Percentiles rank a stretch among this genome's conserved stretches.
These are phyloP conservation scores for Actenoides lindsayi DNA, from an alignment of 2,113 vertebrate genomes.

Conservation along the genomic window DNA sequence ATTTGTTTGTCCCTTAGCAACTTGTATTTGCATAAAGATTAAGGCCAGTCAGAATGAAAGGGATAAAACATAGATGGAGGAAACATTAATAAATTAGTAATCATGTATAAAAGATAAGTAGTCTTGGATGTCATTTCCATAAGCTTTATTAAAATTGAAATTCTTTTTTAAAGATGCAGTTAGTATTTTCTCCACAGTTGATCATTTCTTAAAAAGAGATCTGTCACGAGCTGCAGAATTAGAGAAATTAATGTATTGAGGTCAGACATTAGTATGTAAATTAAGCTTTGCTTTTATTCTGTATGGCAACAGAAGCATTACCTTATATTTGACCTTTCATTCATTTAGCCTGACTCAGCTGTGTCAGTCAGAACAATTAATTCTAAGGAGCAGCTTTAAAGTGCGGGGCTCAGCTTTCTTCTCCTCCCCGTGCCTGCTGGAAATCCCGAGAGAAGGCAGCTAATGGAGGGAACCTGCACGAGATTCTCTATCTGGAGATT, in stretches of 20 bases:
- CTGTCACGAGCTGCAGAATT: conserved; percentile 21
- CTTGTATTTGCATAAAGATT: conserved; percentile 70
- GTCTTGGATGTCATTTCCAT: background rate
- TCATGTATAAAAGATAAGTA: conserved; percentile 47
- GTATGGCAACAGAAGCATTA: conserved; percentile 1
- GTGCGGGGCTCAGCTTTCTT: background rate
- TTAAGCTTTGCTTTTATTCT: conserved; percentile 28
- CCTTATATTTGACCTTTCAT: conserved; percentile 54
- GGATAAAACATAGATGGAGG: conserved; percentile 18
- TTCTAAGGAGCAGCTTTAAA: background rate
- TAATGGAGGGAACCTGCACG: background rate
- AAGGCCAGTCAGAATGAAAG: conserved; percentile 46
- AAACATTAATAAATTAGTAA: conserved; percentile 39
- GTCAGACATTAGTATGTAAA: conserved; percentile 58
- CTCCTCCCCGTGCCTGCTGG: background rate
- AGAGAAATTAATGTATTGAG: conserved; percentile 39
- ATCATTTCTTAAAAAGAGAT: conserved; percentile 51
- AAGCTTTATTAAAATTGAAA: conserved; percentile 54
- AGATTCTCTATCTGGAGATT: background rate
- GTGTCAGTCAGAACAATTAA: conserved; percentile 40
- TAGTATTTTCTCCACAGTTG: conserved; percentile 30
- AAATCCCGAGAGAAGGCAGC: background rate
- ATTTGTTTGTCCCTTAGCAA: conserved; percentile 58
- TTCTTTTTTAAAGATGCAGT: conserved; percentile 24
- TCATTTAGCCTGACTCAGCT: conserved; percentile 51